Evolutionary conservation across 2,113 vertebrate species (phyloP).

Genomic region (Grantiella picta): DNA sequence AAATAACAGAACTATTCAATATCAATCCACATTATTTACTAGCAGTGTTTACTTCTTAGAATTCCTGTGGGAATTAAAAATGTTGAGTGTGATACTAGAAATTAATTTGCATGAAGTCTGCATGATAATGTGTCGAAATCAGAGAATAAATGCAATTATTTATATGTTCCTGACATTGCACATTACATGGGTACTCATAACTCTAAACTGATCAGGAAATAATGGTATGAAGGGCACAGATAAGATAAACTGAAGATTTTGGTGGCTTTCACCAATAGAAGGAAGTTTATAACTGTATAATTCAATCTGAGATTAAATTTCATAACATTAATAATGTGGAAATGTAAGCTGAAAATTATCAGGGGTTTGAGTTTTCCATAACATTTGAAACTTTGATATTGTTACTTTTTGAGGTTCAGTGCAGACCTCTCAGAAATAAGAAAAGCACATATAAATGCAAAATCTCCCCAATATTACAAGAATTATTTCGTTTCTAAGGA

Average conservation of each 20-base stretch:
- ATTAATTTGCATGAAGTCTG: not conserved
- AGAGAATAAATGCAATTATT: not conserved
- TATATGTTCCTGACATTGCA: not conserved
- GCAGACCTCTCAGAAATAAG: not conserved
- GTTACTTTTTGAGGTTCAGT: not conserved
- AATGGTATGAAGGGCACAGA: not conserved
- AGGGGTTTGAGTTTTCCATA: not conserved
- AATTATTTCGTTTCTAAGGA: not conserved
- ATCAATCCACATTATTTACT: not conserved
- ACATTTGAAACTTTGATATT: not conserved
- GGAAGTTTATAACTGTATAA: not conserved
- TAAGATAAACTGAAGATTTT: not conserved
- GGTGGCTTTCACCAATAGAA: not conserved
- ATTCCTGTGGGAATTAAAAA: not conserved
- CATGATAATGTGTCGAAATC: not conserved
- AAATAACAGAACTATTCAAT: not conserved
- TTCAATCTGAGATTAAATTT: not conserved
- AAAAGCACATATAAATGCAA: rapidly evolving
- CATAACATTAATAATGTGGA: not conserved
- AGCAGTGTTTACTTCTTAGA: not conserved
- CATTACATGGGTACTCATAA: rapidly evolving
- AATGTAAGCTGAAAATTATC: not conserved
- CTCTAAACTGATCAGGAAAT: not conserved
- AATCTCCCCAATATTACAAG: not conserved
- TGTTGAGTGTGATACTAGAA: not conserved